A percentile compares a stretch with the other conserved stretches of the same genome.
These are phyloP conservation scores for Paradoxurus hermaphroditus DNA, from an alignment of 2,113 vertebrate genomes.

Conservation along the genomic window DNA sequence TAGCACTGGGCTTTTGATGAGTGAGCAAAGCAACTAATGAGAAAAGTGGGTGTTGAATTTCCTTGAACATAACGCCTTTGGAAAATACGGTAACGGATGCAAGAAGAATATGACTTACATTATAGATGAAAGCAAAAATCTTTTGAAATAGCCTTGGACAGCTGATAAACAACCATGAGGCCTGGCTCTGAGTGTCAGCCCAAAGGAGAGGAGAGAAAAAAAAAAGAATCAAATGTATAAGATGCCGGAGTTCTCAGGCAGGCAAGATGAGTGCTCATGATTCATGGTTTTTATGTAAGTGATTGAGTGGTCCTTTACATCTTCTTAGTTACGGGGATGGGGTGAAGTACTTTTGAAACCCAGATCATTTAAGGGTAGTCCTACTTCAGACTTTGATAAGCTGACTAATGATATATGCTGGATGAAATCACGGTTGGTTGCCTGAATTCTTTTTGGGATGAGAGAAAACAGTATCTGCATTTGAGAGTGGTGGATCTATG, in stretches of 20 bases:
- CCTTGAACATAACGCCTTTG: constrained; percentile 33
- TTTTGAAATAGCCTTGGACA: constrained; percentile 25
- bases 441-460: not conserved
- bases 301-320: not conserved
- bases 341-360: not conserved
- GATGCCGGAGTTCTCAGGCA: not conserved
- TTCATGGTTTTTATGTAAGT: not conserved
- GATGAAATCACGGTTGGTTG: not conserved
- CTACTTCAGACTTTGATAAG: not conserved
- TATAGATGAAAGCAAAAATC: constrained; percentile 34
- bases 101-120: constrained; percentile 18
- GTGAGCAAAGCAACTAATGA: constrained; percentile 49
- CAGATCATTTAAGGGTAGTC: not conserved
- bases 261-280: not conserved
- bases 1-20: constrained; percentile 66
- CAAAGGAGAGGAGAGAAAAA: not conserved
- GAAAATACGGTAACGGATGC: not conserved
- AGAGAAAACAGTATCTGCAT: not conserved
- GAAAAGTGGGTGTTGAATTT: constrained; percentile 59
- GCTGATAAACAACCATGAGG: not conserved
- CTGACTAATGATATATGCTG: not conserved
- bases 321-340: not conserved
- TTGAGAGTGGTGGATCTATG: not conserved
- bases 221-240: not conserved
- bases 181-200: not conserved